phyloP scores from a whole-genome alignment of 92 coral and sea anemone species.

The Scolanthus callimorphus region DNA sequence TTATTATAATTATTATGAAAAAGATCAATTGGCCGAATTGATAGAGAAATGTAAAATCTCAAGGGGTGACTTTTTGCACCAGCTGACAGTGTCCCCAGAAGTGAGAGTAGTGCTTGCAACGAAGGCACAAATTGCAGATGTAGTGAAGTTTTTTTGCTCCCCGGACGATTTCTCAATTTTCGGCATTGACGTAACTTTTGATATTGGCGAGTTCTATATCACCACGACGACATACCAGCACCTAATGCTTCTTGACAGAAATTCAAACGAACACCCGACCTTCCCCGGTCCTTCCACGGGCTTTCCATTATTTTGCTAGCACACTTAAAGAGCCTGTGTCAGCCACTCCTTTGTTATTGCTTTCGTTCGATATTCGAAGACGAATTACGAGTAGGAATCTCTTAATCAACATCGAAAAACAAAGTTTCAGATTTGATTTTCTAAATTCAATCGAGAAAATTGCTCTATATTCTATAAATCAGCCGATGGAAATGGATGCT shows the following conservation, averaged over 20 bases:
- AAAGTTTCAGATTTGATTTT: no score
- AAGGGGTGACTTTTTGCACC: conserved; percentile 24
- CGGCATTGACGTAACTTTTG: conserved; percentile 41
- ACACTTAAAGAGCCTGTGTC: no score
- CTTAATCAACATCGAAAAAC: no score
- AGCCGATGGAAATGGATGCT: no score
- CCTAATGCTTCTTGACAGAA: conserved; percentile 22
- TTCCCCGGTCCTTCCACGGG: conserved; percentile 40
- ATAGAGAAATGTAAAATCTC: conserved; percentile 36
- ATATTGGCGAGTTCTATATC: conserved; percentile 33
- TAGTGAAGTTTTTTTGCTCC: conserved; percentile 29
- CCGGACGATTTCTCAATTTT: conserved; percentile 24
- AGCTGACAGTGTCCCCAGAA: conserved; percentile 30
- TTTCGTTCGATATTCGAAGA: no score
- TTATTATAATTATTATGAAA: conserved; percentile 24
- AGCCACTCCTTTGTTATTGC: no score
- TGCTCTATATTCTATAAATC: no score
- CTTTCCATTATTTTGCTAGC: conserved; percentile 39
- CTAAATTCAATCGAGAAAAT: no score
- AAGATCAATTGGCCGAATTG: conserved; percentile 36
- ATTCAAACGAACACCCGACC: conserved; percentile 23
- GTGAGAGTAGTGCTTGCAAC: conserved; percentile 40
- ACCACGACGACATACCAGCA: conserved; percentile 43
- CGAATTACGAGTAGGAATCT: no score
- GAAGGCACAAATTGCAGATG: conserved; percentile 27